Base-by-base conservation (phyloP, 2,888 invertebrate species). In the Bhutanitis thaidina region DNA sequence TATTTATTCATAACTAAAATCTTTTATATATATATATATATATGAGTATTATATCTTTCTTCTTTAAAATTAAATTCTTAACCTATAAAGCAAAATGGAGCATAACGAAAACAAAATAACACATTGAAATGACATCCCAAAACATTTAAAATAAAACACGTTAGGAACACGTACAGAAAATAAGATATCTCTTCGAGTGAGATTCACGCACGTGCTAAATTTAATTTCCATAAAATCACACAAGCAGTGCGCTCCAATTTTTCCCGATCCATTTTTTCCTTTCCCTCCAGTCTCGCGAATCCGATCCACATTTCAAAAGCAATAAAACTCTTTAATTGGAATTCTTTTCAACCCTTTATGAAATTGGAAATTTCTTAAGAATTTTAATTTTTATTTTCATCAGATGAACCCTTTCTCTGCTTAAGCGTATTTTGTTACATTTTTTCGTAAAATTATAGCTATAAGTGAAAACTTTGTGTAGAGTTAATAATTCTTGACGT, bases 251-350 rank as follows among this genome's bases (percentile, higher is more conserved):
- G 30, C 29, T 37, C 29, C 10, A 43, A 32, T 45, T 38, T 46
- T 30, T 32, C 9, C 9, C 4, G 12, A 32, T 38, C 16, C 30
- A 10, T 20, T 30, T 30, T 15, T 2, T 37, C 29, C 29, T 16
- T 16, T 20, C 9, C 16, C 7, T 8, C 30, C 30, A 20, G n/a
- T 32, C 13, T 46, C 13, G 12, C 7, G 34, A 46, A 13, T 20
- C 38, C 30, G 12, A 12, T 13, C 32, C 7, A 20, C 38, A 38
- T 46, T 46, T 46, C 16, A 13, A 12, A 46, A 46, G 46, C 30
- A 16, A 34, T 40, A 20, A 48, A 48, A 9, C n/a, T 29, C 40
- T 15, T n/a, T 41, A 41, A 48, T 48, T 41, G 41, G 27, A 48
- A 48, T 48, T 48, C 40, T 48, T 48, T 36, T 13, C 3, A 34